Base-by-base conservation (phyloP, 1,140 invertebrate genomes). In the Panulirus ornatus region DNA sequence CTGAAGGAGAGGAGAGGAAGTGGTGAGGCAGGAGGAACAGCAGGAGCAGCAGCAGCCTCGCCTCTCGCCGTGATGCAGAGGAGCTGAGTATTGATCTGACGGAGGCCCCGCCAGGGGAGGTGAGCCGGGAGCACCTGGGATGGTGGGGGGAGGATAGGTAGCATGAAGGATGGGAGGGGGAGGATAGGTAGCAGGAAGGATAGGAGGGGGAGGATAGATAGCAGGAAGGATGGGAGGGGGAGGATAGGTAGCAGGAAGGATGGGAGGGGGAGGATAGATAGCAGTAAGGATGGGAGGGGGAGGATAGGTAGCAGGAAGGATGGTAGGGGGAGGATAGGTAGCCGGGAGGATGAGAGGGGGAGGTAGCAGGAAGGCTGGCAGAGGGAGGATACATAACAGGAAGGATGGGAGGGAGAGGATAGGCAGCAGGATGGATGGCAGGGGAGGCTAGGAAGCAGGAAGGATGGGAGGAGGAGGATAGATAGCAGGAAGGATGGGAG, bases 21-120 rank as follows among this genome's bases (percentile, higher is more conserved):
- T n/a, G n/a, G n/a, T 8, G 0, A 54, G n/a, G 19, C 19, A 22
- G n/a, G 14, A 58, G 54, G 54, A 58, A 22, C 14, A 58, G 54
- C 54, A 14, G 19, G 19, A 1, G 11, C 11, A 14, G 1, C 54
- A 66, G 58, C n/a, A 66, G 58, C 27, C 58, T 66, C n/a, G 58
- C 30, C 58, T 66, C 58, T 6, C 58, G n/a, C n/a, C 58, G 30
- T 66, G 58, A 66, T 66, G 58, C 58, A 66, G 58, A 66, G 58
- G 58, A 66, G 27, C 16, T 66, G n/a, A 30, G 58, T 66, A 66
- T 66, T 66, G 58, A 66, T 66, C 58, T 66, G 58, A 66, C 58
- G 58, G n/a, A 66, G 58, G 58, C n/a, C 58, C 58, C 8, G 58
- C n/a, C 58, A n/a, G n/a, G n/a, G n/a, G n/a, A n/a, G n/a, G n/a